Evolutionary conservation across 2,113 vertebrate genomes (phyloP).

Genomic region (Gallinago undulata): DNA sequence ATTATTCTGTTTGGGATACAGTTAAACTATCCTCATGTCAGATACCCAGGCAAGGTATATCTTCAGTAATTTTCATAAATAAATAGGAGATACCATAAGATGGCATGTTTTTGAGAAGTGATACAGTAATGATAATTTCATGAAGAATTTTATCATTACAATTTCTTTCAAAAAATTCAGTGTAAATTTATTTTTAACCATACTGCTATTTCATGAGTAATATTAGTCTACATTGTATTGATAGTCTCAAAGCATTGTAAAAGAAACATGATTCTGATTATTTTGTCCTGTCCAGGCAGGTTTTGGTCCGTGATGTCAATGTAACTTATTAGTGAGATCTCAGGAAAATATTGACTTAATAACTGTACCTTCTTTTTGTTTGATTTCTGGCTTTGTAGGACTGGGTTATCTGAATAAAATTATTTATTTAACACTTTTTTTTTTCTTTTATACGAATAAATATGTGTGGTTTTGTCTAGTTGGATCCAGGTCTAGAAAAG

Average conservation of each 20-base stretch:
- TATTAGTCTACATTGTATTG: neutral
- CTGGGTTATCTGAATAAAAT: neutral
- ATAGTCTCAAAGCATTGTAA: neutral
- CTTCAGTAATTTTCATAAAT: neutral
- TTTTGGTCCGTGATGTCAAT: neutral
- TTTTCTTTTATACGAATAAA: neutral
- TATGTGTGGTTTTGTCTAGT: conserved; percentile 67
- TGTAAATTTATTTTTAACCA: neutral
- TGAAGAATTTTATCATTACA: neutral
- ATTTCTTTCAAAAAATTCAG: neutral
- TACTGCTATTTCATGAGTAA: neutral
- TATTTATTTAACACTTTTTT: neutral
- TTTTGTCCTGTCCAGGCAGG: neutral
- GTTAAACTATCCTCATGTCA: neutral
- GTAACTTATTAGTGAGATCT: neutral
- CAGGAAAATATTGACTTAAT: neutral
- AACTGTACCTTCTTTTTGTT: neutral
- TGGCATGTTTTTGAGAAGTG: neutral
- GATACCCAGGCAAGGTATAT: neutral
- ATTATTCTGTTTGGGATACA: neutral
- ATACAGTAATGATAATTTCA: neutral
- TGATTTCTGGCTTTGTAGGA: neutral
- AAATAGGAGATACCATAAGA: neutral
- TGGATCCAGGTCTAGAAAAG: conserved; percentile 89
- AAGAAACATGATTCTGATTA: neutral